These are phyloP conservation scores for Eupeodes latifasciatus DNA, from an alignment of 2,888 invertebrate genomes.

Conservation along the genomic window DNA sequence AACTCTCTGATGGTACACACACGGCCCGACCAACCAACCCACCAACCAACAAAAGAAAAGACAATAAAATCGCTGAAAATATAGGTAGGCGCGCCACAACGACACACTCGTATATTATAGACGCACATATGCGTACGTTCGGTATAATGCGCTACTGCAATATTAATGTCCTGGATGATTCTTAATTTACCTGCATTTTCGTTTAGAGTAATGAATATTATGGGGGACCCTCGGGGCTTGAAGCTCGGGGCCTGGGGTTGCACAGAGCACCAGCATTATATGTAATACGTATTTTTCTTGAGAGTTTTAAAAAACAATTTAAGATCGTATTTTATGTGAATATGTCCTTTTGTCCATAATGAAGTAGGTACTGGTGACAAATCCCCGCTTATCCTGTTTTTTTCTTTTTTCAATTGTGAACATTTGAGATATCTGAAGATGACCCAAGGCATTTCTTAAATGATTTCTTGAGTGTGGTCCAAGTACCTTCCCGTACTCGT, in stretches of 20 bases:
- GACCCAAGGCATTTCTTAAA: constrained; percentile 49
- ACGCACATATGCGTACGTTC: constrained; percentile 46
- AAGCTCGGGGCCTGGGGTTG: neutral
- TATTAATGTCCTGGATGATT: constrained; percentile 68
- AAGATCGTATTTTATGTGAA: constrained; percentile 17
- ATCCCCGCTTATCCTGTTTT: constrained; percentile 12
- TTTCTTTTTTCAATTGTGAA: neutral
- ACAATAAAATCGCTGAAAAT: constrained; percentile 71
- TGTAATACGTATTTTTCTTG: constrained; percentile 40
- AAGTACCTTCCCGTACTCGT: neutral
- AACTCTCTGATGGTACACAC: constrained; percentile 37
- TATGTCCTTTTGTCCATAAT: constrained; percentile 2
- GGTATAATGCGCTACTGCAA: constrained; percentile 49
- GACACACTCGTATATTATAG: constrained; percentile 46
- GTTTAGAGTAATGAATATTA: constrained; percentile 57
- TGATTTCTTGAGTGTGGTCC: constrained; percentile 43
- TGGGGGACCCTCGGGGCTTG: constrained; percentile 24
- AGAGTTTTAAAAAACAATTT: constrained; percentile 41
- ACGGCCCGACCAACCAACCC: constrained; percentile 1
- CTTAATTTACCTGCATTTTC: constrained; percentile 73
- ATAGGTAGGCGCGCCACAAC: constrained; percentile 52
- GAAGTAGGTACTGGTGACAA: neutral
- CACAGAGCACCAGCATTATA: neutral
- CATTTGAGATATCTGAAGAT: constrained; percentile 21
- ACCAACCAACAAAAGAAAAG: constrained; percentile 2